Evolutionary conservation across 2,113 vertebrate genomes (phyloP).

Genomic region (Grallaria varia): DNA sequence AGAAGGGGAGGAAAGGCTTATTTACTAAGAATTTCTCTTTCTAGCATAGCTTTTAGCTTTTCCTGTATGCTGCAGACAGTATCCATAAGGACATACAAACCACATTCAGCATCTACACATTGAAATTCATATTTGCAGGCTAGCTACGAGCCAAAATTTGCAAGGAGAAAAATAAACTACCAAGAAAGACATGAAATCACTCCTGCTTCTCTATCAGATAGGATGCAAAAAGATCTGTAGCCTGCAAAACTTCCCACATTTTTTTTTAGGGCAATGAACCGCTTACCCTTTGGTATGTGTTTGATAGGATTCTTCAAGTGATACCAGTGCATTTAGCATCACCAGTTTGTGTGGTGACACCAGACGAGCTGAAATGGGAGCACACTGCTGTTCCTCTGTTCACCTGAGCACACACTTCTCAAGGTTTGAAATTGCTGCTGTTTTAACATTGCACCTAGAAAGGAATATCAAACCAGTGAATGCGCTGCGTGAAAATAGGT

Average conservation of each 20-base stretch:
- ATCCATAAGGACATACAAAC: neutral
- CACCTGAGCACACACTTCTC: neutral
- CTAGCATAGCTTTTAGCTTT: neutral
- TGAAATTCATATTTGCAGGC: neutral
- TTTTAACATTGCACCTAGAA: neutral
- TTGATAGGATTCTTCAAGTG: neutral
- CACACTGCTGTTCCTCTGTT: neutral
- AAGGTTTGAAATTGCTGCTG: neutral
- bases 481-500: neutral
- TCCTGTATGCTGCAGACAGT: neutral
- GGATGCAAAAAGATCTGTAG: neutral
- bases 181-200: neutral
- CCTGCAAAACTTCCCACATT: neutral
- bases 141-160: neutral
- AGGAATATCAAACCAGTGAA: neutral
- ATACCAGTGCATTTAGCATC: neutral
- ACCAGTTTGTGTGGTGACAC: neutral
- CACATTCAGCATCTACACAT: rapidly evolving
- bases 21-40: neutral
- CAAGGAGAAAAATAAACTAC: neutral
- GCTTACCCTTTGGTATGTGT: neutral
- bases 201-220: neutral
- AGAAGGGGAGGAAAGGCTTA: neutral
- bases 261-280: neutral
- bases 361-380: neutral